phyloP scores from a whole-genome alignment of 2,113 vertebrate species.

The Pungitius pungitius region DNA sequence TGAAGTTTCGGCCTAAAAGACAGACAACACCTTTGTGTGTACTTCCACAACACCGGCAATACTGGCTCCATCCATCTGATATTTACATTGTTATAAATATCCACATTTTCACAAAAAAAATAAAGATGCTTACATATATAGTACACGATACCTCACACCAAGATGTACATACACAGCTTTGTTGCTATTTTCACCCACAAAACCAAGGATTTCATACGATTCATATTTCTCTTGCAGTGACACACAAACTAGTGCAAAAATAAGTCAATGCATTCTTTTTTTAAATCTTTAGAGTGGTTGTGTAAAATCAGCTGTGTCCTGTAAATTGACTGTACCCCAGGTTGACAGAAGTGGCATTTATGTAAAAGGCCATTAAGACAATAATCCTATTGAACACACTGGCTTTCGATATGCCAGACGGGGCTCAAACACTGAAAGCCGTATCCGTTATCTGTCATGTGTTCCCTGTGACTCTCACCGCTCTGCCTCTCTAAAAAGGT shows the following conservation, averaged over 20 bases:
- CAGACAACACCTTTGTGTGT: neutral
- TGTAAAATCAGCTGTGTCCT: conserved; percentile 47
- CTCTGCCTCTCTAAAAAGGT: conserved; percentile 55
- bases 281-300: conserved; percentile 50
- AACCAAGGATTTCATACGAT: conserved; percentile 28
- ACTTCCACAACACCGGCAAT: conserved; percentile 44
- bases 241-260: conserved; percentile 72
- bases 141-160: conserved; percentile 77
- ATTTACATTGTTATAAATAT: conserved; percentile 82
- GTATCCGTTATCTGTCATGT: conserved; percentile 29
- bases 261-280: conserved; percentile 59
- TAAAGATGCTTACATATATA: conserved; percentile 79
- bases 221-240: conserved; percentile 45
- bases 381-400: conserved; percentile 59
- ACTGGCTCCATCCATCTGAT: conserved; percentile 55
- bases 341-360: conserved; percentile 60
- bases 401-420: conserved; percentile 52
- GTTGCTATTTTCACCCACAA: conserved; percentile 5
- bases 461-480: conserved; percentile 13
- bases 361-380: conserved; percentile 61
- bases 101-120: conserved; percentile 80
- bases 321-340: conserved; percentile 43
- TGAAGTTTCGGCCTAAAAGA: conserved; percentile 26
- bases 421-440: conserved; percentile 37
- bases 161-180: conserved; percentile 73